Evolutionary conservation across 1,140 invertebrate genomes (phyloP).

Genomic region (Andrena cerasifolii): DNA sequence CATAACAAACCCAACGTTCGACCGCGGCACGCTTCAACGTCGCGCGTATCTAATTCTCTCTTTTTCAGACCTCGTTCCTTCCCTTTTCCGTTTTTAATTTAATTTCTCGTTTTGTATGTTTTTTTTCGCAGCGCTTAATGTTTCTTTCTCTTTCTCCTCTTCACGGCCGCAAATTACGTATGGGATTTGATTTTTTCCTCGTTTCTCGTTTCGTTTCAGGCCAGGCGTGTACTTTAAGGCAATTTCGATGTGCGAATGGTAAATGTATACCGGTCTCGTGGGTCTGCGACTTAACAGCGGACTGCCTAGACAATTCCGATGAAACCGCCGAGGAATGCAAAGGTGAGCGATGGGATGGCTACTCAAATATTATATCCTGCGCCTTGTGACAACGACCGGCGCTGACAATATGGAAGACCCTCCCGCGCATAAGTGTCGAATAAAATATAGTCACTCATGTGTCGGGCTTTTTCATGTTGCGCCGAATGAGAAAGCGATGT

Average conservation of each 20-base stretch:
- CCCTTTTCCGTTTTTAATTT: too few relatives aligned
- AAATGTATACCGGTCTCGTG: slow-evolving; percentile 92
- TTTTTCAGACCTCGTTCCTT: too few relatives aligned
- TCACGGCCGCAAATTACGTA: neutral
- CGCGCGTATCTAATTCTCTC: neutral
- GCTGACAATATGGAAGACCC: neutral
- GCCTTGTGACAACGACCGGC: neutral
- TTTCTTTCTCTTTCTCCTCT: neutral
- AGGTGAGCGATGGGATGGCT: slow-evolving; percentile 80
- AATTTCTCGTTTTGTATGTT: too few relatives aligned
- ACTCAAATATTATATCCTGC: slow-evolving; percentile 12
- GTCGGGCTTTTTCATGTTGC: neutral
- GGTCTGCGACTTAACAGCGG: slow-evolving; percentile 89
- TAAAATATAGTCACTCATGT: neutral
- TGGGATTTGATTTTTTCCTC: slow-evolving; percentile 20
- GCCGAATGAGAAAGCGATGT: neutral
- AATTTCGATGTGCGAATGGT: slow-evolving; percentile 90
- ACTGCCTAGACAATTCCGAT: slow-evolving; percentile 91
- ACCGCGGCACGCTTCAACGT: too few relatives aligned
- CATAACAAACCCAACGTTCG: too few relatives aligned
- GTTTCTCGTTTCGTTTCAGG: slow-evolving; percentile 69
- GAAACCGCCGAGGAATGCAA: slow-evolving; percentile 88
- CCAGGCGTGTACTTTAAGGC: slow-evolving; percentile 85
- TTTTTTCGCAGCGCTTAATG: neutral
- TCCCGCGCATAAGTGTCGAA: neutral